Evolutionary conservation across 1,140 invertebrate genomes (phyloP).

Genomic region (Lethocerus indicus): DNA sequence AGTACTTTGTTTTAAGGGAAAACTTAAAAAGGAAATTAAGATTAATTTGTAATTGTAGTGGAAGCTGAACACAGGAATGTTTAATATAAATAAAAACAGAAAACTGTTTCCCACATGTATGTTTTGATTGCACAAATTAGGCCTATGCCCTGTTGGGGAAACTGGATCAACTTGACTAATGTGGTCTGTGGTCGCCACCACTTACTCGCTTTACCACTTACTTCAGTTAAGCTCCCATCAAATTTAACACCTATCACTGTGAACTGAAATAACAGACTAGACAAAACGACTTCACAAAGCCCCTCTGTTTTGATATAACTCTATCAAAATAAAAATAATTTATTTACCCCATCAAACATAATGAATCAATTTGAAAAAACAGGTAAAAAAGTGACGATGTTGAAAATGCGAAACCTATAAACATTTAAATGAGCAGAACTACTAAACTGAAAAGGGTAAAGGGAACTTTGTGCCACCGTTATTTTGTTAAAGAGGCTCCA

Average conservation of each 20-base stretch:
- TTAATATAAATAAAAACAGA: background rate
- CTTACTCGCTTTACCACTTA: too few species aligned
- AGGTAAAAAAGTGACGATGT: background rate
- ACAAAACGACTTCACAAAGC: constrained; percentile 10
- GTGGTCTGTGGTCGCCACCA: too few species aligned
- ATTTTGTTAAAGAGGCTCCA: constrained; percentile 5
- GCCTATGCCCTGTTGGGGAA: too few species aligned
- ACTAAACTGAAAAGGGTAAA: background rate
- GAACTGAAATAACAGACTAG: constrained; percentile 8
- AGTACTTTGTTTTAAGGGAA: background rate
- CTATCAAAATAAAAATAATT: too few species aligned
- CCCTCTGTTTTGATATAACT: too few species aligned
- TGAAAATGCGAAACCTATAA: too few species aligned
- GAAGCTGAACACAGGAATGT: too few species aligned
- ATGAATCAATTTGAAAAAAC: background rate
- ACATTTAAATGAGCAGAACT: background rate
- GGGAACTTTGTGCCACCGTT: constrained; percentile 6
- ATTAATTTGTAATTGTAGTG: background rate
- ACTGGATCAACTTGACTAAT: too few species aligned
- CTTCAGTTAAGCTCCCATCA: too few species aligned
- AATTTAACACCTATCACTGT: too few species aligned
- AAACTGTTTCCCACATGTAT: constrained; percentile 1
- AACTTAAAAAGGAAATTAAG: background rate
- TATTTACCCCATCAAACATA: too few species aligned
- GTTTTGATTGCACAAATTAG: constrained; percentile 11